These are phyloP conservation scores for Lysiphlebus fabarum DNA, from an alignment of 1,140 invertebrate species.

Conservation along the genomic window DNA sequence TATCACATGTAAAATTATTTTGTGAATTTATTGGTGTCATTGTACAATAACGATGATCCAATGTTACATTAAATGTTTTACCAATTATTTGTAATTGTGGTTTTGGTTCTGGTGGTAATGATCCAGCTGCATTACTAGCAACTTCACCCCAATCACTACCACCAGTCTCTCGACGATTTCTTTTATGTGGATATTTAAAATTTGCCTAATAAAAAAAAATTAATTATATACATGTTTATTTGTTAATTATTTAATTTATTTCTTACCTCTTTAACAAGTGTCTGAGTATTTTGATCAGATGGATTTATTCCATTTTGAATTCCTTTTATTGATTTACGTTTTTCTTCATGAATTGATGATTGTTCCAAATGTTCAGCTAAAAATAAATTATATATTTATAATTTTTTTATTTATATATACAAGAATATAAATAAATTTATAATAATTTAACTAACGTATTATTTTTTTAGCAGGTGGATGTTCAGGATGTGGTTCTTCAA, in stretches of 20 bases:
- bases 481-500: slow-evolving; percentile 46
- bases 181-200: slow-evolving; percentile 49
- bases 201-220: slow-evolving; percentile 32
- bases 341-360: slow-evolving; percentile 46
- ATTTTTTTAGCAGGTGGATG: slow-evolving; percentile 48
- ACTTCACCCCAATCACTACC: slow-evolving; percentile 49
- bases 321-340: slow-evolving; percentile 46
- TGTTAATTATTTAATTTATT: slow-evolving; percentile 12
- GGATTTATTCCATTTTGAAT: slow-evolving; percentile 50
- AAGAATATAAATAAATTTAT: not conserved
- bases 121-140: slow-evolving; percentile 48
- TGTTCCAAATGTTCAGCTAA: slow-evolving; percentile 50
- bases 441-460: slow-evolving; percentile 39
- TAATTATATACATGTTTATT: not conserved
- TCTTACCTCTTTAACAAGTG: slow-evolving; percentile 47
- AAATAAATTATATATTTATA: slow-evolving; percentile 17
- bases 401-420: not conserved
- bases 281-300: slow-evolving; percentile 49
- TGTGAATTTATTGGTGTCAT: slow-evolving; percentile 32
- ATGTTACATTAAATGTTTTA: slow-evolving; percentile 46
- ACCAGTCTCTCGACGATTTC: slow-evolving; percentile 40
- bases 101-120: slow-evolving; percentile 46
- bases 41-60: slow-evolving; percentile 49
- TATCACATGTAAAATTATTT: slow-evolving; percentile 42
- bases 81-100: slow-evolving; percentile 44